Evolutionary conservation across 2,113 vertebrate genomes (phyloP), one percentile per base, ranked within the genome.

Genomic region (Strigops habroptila): DNA sequence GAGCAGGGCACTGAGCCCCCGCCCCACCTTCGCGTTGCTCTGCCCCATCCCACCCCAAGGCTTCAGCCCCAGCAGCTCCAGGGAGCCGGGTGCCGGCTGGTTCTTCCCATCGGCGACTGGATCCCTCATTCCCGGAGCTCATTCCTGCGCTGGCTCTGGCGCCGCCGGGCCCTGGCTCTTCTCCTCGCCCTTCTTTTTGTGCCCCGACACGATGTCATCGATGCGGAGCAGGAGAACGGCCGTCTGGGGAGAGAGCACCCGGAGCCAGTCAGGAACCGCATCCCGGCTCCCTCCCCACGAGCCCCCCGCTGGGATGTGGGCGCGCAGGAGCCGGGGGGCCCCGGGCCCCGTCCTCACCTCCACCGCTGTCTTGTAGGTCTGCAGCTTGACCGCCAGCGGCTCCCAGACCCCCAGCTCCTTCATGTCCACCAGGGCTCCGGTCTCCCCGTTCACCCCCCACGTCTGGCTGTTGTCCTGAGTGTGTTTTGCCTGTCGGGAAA

Each of bases 171-270:
- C 96, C 73, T 91, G 97, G 95, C n/a, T 95, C 10, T 98, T 97
- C 23, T 98, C 98, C 0, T 98, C 99, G 4, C 98, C 98, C 84
- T 99, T 99, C 98, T 99, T 99, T 97, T 99, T 99, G 96, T 99
- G 99, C 21, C 99, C 99, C 2, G 99, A 99, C 39, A 99, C 99
- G 1, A 99, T 99, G 98, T 99, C 99, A 6, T 99, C 99, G 2
- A 99, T 99, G 52, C 99, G 98, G 51, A 99, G 98, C 77, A 99
- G 96, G n/a, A 99, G 97, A 88, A 99, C 98, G 14, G 99, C 99
- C 2, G 99, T 99, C 99, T 99, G 96, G 21, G 27, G 63, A 85
- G 69, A 96, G 73, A 91, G 12, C 2, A 15, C 3, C 6, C 23
- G 18, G 69, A 24, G 14, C 14, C 16, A 4, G 23, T 4, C 7